Percentiles rank a stretch among this genome's conserved stretches.
These are phyloP conservation scores for Zoanthus sansibaricus DNA, from an alignment of 92 coral and sea anemone species.

Conservation along the genomic window DNA sequence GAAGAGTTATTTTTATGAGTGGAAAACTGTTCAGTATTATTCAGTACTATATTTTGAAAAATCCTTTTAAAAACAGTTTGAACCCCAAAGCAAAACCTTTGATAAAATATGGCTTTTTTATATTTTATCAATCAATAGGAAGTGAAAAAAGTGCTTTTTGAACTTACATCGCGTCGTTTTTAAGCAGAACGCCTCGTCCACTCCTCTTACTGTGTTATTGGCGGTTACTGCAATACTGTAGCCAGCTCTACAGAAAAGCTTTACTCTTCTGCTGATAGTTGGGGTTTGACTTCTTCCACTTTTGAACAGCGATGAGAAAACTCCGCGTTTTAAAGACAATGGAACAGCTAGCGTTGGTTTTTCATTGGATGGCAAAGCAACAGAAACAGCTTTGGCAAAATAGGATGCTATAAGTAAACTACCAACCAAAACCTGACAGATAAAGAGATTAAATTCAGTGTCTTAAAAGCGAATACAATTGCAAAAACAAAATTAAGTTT, in stretches of 20 bases:
- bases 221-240: conserved; percentile 63
- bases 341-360: not conserved
- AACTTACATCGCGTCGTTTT: conserved; percentile 69
- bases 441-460: not conserved
- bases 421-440: conserved; percentile 4
- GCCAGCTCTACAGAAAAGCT: conserved; percentile 69
- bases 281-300: conserved; percentile 48
- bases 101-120: not conserved
- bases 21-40: no score
- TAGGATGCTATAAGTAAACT: not conserved
- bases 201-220: conserved; percentile 64
- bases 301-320: not conserved
- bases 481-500: not conserved
- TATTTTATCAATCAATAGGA: not conserved
- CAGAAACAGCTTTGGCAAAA: not conserved
- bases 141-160: not conserved
- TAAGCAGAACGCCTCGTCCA: conserved; percentile 54
- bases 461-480: not conserved
- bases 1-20: no score
- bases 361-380: not conserved
- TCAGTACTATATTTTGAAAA: no score
- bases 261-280: conserved; percentile 59
- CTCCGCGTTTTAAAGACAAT: not conserved
- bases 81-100: not conserved
- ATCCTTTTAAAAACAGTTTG: not conserved